Conservation (phyloP, 2,113 vertebrate genomes). For the Apteryx owenii region DNA sequence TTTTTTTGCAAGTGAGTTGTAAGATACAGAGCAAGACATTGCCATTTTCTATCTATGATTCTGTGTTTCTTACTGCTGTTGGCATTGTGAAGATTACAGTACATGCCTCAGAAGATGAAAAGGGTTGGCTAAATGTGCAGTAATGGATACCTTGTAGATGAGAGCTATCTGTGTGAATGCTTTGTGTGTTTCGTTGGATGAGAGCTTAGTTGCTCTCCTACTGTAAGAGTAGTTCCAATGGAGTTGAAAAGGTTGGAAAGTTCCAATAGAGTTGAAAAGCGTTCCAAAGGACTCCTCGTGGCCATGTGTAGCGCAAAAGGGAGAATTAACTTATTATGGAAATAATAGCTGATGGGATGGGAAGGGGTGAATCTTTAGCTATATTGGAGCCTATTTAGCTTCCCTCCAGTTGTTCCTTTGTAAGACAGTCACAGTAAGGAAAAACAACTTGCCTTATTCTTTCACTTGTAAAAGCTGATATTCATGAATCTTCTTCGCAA, state of each 20-base stretch:
- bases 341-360: not conserved
- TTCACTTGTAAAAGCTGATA: not conserved
- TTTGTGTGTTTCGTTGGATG: not conserved
- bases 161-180: not conserved
- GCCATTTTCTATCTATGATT: no score
- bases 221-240: not conserved
- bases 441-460: not conserved
- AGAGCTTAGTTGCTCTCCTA: not conserved
- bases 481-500: not conserved
- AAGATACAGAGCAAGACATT: no score
- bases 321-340: not conserved
- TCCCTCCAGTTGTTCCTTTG: not conserved
- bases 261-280: not conserved
- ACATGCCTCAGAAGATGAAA: not conserved
- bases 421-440: not conserved
- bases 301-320: not conserved
- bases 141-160: not conserved
- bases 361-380: not conserved
- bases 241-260: no score
- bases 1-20: no score
- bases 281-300: not conserved
- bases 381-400: not conserved
- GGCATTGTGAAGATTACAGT: no score
- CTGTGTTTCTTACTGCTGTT: no score
- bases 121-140: not conserved